Percentiles rank a stretch among this genome's conserved stretches.
phyloP scores from a whole-genome alignment of 1,140 invertebrate genomes.

The Pogonognathellus flavescens region DNA sequence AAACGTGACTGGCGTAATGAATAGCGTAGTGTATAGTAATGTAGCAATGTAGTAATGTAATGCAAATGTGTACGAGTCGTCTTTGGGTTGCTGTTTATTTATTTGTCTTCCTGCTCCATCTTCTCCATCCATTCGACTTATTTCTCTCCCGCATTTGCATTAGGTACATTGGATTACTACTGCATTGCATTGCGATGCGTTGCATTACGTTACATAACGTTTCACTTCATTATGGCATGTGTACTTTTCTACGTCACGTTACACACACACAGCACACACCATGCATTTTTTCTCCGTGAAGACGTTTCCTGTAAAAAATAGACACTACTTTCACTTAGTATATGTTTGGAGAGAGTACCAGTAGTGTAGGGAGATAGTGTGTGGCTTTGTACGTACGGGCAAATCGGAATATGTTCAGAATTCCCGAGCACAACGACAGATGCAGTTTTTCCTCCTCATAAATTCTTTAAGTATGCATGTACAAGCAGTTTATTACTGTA shows the following conservation, averaged over 20 bases:
- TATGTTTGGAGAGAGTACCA: background rate
- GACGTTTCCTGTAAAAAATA: background rate
- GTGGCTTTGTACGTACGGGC: no score
- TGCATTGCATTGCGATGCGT: conserved; percentile 35
- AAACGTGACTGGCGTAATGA: conserved; percentile 18
- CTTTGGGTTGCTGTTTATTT: conserved; percentile 30
- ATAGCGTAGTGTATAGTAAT: background rate
- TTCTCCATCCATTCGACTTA: background rate
- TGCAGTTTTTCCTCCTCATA: conserved; percentile 43
- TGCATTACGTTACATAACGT: conserved; percentile 33
- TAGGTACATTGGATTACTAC: conserved; percentile 42
- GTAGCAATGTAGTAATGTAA: conserved; percentile 4
- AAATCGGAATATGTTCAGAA: background rate
- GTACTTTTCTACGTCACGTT: background rate
- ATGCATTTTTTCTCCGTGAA: background rate
- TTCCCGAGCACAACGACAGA: conserved; percentile 35
- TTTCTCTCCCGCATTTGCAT: conserved; percentile 10
- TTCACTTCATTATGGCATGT: background rate
- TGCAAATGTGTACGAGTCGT: background rate
- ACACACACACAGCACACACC: background rate
- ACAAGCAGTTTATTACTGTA: conserved; percentile 47
- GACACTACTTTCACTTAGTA: background rate
- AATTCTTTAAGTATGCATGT: conserved; percentile 44
- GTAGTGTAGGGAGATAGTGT: conserved; percentile 12
- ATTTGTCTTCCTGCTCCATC: conserved; percentile 4